Base-by-base conservation (phyloP, 2,888 invertebrate species). In the Taphrorychus bicolor region DNA sequence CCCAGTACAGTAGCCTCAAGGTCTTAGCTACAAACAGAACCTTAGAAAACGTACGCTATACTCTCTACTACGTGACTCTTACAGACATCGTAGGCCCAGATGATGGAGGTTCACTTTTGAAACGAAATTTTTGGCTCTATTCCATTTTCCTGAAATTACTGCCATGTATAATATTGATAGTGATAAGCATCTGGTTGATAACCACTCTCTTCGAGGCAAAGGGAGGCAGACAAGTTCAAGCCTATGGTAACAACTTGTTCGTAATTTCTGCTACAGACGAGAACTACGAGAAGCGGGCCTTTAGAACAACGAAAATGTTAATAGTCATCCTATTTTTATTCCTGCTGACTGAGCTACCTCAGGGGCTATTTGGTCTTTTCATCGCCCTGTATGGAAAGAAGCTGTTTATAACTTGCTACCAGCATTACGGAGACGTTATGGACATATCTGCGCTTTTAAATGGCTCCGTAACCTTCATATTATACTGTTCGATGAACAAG, bases 401-500 rank as follows among this genome's bases (percentile, higher is more conserved):
- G 68, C 93, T 97, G 82, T 93, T 94, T 78, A 84, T 86, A 58
- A 86, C 88, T 24, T 94, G 94, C 81, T 97, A 97, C 82, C 86
- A 88, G 71, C 85, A 89, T 51, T 89, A 93, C 70, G 94, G 94
- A 0, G 95, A 96, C 79, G 80, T 95, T 61, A 92, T 96, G 90
- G 96, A 97, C 82, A 89, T 95, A 68, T 82, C 96, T 77, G 96
- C 97, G 0, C 86, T 97, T 65, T 84, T 95, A 74, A 97, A 97
- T 82, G 94, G 95, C 5, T 93, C 95, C 0, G 92, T 97, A 66
- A 97, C 96, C 82, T 97, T 97, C 79, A 91, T 97, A 60, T 85
- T 97, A 48, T 97, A 97, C 81, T 97, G 96, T 78, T 87, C 93
- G 59, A 97, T 97, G 97, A 95, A 95, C 70, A 87, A 93, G 70